Evolutionary conservation across 2,797 vertebrate genomes (phyloP), one percentile per base, ranked within the genome.

Genomic region (Clamator glandarius): DNA sequence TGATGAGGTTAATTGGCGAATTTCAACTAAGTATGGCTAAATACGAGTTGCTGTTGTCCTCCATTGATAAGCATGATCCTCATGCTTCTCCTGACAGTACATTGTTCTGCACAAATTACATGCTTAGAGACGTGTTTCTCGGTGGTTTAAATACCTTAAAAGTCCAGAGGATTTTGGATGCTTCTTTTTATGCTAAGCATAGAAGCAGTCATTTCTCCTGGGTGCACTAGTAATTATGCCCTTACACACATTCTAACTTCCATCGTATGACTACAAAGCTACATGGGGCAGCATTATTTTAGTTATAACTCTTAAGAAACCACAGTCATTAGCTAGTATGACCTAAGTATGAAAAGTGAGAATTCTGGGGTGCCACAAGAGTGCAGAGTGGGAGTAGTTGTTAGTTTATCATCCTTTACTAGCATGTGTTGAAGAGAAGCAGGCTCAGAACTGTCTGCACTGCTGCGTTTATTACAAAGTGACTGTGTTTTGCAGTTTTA

Each of bases 291-390:
- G n/a, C 44, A 11, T 68, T 64, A 39, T 25, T 83, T 69, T 25
- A 55, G 42, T 75, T 3, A 3, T 46, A 67, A n/a, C 39, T 66
- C 16, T 29, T 41, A 11, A 31, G 64, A 54, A 72, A 29, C 21
- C 14, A 1, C 13, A 9, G 25, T 46, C 28, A 3, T 13, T 13
- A n/a, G 17, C 17, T 64, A 0, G 8, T 17, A 0, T 24, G 21
- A 77, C 41, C 54, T 26, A 54, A 52, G 57, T 44, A 25, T 92
- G 67, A n/a, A 59, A 48, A 75, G 24, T 44, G 44, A 55, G 21
- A 82, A 51, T 73, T 83, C 14, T 14, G 29, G 62, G 26, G 15
- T 89, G 73, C 62, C n/a, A n/a, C 42, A 33, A 28, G 64, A 78
- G 51, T 58, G 39, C 58, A 86, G 63, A 41, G 12, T 33, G n/a